Percentiles rank a stretch among this genome's conserved stretches.
Conservation (phyloP, 2,888 invertebrate species). For the Pachydiplax longipennis region DNA sequence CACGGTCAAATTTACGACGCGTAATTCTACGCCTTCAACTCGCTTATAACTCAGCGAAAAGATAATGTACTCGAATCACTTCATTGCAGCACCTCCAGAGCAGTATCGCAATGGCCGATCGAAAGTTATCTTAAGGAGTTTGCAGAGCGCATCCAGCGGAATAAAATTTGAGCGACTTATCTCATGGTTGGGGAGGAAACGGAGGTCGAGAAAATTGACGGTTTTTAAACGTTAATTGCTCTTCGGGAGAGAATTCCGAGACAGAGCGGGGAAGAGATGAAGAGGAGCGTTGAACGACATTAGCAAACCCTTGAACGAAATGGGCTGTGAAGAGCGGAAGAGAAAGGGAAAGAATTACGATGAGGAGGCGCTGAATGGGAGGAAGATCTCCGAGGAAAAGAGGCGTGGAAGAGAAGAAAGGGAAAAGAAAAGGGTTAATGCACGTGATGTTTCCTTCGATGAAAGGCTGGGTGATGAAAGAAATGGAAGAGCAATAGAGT, state of each 20-base stretch:
- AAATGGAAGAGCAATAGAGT: no score
- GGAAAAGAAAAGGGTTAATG: background rate
- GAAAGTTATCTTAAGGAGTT: background rate
- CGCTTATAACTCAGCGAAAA: no score
- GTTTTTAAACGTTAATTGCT: background rate
- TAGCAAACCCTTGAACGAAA: background rate
- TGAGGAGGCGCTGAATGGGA: no score
- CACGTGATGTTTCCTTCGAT: no score
- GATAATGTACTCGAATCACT: no score
- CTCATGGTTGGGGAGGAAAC: background rate
- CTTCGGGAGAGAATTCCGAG: background rate
- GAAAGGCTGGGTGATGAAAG: no score
- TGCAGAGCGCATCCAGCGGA: background rate
- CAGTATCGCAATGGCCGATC: background rate
- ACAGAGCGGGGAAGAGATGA: background rate
- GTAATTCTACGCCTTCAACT: no score
- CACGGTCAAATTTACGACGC: no score
- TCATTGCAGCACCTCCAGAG: no score
- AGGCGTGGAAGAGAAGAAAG: background rate
- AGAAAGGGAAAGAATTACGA: background rate
- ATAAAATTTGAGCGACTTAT: background rate
- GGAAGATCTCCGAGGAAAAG: no score
- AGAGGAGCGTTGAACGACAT: background rate
- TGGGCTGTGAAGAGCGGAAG: background rate
- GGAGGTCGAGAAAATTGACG: background rate